Base-by-base conservation (phyloP, 2,113 vertebrate species). In the Macquaria australasica region DNA sequence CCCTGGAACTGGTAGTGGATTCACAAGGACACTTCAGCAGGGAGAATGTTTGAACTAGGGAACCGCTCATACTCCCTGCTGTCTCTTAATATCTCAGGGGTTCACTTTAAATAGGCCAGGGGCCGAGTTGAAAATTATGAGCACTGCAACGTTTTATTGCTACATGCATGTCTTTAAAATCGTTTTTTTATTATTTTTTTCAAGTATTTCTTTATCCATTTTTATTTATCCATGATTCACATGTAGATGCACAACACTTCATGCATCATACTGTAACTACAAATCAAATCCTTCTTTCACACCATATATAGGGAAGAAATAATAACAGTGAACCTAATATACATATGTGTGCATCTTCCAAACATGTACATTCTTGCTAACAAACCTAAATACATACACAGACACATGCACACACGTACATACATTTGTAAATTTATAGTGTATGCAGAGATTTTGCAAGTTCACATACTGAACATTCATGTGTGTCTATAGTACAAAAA, bases 11-110 rank as follows among this genome's bases (percentile, higher is more conserved):
- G 15, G 15, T 8, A 4, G 0, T 31, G 23, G 37, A 55, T 41
- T 69, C n/a, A 50, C 23, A 87, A 87, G 72, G 77, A 75, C 75
- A 41, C 62, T 66, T 66, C 16, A 77, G 11, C 18, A 53, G 14
- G n/a, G 39, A 68, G 31, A 18, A 18, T 16, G 25, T 25, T 68
- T 34, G 23, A 62, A 71, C 58, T 21, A 5, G 51, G 9, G 31
- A 70, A 34, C 55, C 25, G 39, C 31, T 72, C 39, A 28, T 10
- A 41, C 37, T 55, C n/a, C 14, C 20, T 39, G 31, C 14, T 23
- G 56, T 25, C 5, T 81, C n/a, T 64, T 39, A 12, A 64, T 23
- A 28, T 70, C 39, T 43, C 45, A 53, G 34, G 9, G 15, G 20
- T 41, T 67, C 50, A 41, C 20, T 45, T 51, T 8, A 59, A 50